Base-by-base conservation (phyloP, 1,140 invertebrate species). In the Drosophila tropicalis region DNA sequence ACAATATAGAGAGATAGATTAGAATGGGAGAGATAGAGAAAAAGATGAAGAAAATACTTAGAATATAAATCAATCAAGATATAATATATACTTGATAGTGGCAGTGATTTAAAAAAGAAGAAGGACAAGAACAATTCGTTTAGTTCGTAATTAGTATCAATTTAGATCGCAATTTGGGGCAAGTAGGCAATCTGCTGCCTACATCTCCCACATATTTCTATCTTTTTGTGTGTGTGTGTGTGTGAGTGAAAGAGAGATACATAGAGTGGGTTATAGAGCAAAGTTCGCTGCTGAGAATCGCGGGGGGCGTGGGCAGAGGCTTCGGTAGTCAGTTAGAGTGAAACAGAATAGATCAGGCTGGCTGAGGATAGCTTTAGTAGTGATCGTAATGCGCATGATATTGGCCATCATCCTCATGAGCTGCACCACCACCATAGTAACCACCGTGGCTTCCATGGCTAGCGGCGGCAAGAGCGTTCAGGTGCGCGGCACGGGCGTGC, bases 401-500 rank as follows among this genome's bases (percentile, higher is more conserved):
- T 65, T 84, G 84, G 41, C 90, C 90, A 75, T 91, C 81, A 51
- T 91, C 90, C 72, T 89, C 81, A 10, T 90, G 86, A 32, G 69
- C 81, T 4, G 72, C 74, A 29, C 63, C 68, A 7, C 63, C 75
- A 13, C 83, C 83, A 3, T 51, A 51, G 44, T 51, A 51, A 1
- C 80, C 76, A 3, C 78, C 80, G 44, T 86, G 79, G n/a, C 61
- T 61, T 0, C 81, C 74, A 44, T 92, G 90, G 39, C 77, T 87
- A 15, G 93, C 93, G 4, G 93, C 92, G 4, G 94, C 93, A 41
- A 94, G 67, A 2, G 94, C 93, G 15, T 92, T 93, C 64, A 94
- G 81, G 81, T 94, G 94, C 13, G 93, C 93, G n/a, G 93, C 93
- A 76, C 94, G 94, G 10, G 94, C 94, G 65, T 93, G 93, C 60